Percentiles rank a stretch among this genome's conserved stretches.
Conservation (phyloP, 2,888 invertebrate species). For the Eurois occulta region DNA sequence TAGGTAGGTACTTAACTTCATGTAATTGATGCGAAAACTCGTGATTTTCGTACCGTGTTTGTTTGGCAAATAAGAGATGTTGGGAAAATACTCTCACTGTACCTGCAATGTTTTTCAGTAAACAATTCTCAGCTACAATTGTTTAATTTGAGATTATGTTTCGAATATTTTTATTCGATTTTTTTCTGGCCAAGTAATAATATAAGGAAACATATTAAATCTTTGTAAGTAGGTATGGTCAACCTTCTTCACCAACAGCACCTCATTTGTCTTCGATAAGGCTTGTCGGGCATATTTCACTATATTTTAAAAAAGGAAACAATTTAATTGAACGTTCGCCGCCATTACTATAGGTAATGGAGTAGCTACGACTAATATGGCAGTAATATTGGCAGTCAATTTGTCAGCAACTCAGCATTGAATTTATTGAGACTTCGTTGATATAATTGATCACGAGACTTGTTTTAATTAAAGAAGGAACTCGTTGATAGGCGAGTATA, state of each 20-base stretch:
- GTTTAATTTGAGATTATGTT: neutral
- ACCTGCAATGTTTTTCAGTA: neutral
- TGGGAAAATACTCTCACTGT: neutral
- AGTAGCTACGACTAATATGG: constrained; percentile 29
- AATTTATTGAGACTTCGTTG: constrained; percentile 51
- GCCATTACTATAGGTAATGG: constrained; percentile 41
- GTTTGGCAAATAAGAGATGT: constrained; percentile 9
- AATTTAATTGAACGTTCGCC: constrained; percentile 33
- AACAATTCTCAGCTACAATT: neutral
- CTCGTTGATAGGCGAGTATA: constrained; percentile 31
- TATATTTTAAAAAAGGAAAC: constrained; percentile 28
- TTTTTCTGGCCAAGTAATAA: neutral
- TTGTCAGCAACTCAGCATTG: constrained; percentile 60
- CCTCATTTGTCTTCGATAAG: constrained; percentile 26
- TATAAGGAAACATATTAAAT: neutral
- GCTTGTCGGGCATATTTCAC: neutral
- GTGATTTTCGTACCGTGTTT: neutral
- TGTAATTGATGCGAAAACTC: constrained; percentile 12
- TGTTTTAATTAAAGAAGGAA: constrained; percentile 34
- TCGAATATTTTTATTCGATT: neutral
- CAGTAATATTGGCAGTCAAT: constrained; percentile 43
- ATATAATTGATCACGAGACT: constrained; percentile 37
- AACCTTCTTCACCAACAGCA: constrained; percentile 5
- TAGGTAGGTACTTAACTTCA: neutral
- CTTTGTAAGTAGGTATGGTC: neutral